Base-by-base conservation (phyloP, 1,140 invertebrate species). In the Ridgeia piscesae region DNA sequence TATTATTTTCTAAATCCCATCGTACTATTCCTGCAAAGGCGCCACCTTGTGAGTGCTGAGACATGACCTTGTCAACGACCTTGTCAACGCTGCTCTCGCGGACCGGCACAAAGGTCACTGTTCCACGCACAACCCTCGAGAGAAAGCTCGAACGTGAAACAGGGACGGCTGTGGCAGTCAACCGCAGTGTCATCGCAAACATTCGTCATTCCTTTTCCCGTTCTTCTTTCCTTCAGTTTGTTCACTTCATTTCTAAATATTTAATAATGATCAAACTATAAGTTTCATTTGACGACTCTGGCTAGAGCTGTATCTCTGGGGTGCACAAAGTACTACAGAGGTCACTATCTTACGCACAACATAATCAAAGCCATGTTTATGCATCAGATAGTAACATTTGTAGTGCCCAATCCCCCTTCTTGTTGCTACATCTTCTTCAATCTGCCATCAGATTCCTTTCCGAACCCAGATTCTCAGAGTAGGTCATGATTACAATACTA, bases 311-410 rank as follows among this genome's bases (percentile, higher is more conserved):
- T 77, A 9, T 77, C 8, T 77, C 58, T 21, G 58, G 58, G 58
- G 27, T 21, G 58, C 14, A 77, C 58, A 9, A 27, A 27, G 58
- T 27, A 77, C 58, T 31, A 77, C 58, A 77, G 58, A 77, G 58
- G 58, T 77, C 58, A 77, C 58, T 77, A 77, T 77, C 58, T 77
- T 77, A 77, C 58, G 58, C 58, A 77, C 58, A 77, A 77, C 58
- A 77, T 77, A 77, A 77, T 77, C 58, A 4, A 31, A 77, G 58
- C 58, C 58, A 77, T 77, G 58, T 77, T 77, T 77, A 31, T 77
- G 58, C 58, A 77, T 77, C 58, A 31, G 58, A 77, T 77, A 77
- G 58, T 21, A 77, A 77, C 58, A 77, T 77, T 77, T 77, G 58
- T 77, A 77, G 58, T 77, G 17, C 58, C 58, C 58, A 77, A 77